phyloP scores from a whole-genome alignment of 2,888 invertebrate species.

The Plagodis pulveraria region DNA sequence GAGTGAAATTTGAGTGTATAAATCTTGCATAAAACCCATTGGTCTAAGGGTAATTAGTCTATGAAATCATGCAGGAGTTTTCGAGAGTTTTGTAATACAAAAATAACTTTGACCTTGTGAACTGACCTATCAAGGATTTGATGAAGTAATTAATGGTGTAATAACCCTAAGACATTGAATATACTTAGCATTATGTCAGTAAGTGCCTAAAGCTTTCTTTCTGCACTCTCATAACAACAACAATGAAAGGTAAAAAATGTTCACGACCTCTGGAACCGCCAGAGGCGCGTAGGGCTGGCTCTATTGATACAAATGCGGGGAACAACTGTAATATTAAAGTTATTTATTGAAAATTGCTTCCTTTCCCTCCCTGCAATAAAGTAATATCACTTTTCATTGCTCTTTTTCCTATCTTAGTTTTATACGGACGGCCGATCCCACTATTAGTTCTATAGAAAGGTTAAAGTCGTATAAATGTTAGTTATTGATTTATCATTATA shows the following conservation, averaged over 20 bases:
- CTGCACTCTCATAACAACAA: not conserved
- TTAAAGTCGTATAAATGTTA: conserved; percentile 4
- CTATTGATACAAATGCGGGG: conserved; percentile 81
- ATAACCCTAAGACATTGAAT: too few species aligned
- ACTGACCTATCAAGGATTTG: too few species aligned
- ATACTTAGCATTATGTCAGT: too few species aligned
- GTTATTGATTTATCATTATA: conserved; percentile 1
- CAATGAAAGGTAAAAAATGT: conserved; percentile 49
- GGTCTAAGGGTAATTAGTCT: too few species aligned
- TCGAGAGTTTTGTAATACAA: too few species aligned
- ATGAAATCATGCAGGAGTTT: too few species aligned
- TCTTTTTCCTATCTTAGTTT: conserved; percentile 24
- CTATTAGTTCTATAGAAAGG: conserved; percentile 10
- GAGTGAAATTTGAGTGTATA: too few species aligned
- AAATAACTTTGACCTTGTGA: too few species aligned
- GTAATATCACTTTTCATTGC: conserved; percentile 50
- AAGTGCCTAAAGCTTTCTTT: not conserved
- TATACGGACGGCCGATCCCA: conserved; percentile 15
- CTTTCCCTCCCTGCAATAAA: conserved; percentile 63
- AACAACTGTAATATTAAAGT: conserved; percentile 81
- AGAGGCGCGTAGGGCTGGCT: conserved; percentile 71
- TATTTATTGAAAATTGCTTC: conserved; percentile 82
- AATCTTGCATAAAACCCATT: too few species aligned
- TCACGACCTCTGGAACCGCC: conserved; percentile 64
- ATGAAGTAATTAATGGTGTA: too few species aligned